phyloP scores from a whole-genome alignment of 2,797 vertebrate genomes.

The Anabacerthia variegaticeps region DNA sequence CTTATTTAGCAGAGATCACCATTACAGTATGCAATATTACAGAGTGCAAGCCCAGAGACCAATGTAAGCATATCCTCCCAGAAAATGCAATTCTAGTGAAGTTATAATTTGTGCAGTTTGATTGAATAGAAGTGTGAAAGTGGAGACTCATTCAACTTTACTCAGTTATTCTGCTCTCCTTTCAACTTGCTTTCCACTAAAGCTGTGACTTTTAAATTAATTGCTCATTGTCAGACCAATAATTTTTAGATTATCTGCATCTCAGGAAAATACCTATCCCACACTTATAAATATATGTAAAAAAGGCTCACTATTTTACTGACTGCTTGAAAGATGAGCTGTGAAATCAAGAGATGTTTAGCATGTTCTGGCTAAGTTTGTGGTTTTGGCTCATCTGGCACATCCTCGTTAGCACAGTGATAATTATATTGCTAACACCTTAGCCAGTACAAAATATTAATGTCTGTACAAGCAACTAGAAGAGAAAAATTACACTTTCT shows the following conservation, averaged over 20 bases:
- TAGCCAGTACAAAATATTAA: background rate
- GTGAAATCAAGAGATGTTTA: background rate
- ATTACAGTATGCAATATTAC: background rate
- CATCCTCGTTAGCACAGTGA: background rate
- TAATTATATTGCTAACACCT: background rate
- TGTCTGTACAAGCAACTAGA: background rate
- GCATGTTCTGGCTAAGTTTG: background rate
- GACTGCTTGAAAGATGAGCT: background rate
- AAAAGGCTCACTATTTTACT: background rate
- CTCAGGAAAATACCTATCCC: background rate
- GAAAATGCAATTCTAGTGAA: background rate
- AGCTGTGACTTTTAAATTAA: background rate
- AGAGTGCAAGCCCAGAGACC: background rate
- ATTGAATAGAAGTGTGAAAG: background rate
- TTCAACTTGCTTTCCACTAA: background rate
- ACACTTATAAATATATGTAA: background rate
- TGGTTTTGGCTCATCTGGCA: background rate
- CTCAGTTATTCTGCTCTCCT: background rate
- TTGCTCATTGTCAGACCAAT: background rate
- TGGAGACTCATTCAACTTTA: background rate
- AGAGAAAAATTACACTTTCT: background rate
- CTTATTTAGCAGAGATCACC: background rate
- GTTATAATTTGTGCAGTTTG: background rate
- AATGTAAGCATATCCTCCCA: rapidly evolving
- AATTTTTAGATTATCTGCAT: background rate